These are phyloP conservation scores for Seladonia tumulorum DNA, from an alignment of 2,888 invertebrate genomes.

Conservation along the genomic window DNA sequence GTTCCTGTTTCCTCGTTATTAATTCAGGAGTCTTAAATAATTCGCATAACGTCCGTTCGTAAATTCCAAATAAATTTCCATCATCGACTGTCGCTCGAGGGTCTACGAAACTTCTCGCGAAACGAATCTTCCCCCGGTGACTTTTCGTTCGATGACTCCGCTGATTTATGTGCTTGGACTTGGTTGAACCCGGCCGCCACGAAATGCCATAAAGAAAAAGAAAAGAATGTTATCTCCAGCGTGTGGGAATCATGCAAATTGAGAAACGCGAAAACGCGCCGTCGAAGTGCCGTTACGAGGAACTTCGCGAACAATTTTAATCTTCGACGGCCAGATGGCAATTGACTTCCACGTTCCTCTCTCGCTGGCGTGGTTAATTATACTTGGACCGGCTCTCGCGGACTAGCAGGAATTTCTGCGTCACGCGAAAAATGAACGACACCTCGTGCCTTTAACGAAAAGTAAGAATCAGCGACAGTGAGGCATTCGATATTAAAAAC, in stretches of 20 bases:
- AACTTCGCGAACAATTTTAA: neutral
- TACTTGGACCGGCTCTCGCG: neutral
- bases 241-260: slow-evolving; percentile 6
- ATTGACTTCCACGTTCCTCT: slow-evolving; percentile 4
- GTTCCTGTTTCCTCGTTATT: neutral
- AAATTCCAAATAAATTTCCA: neutral
- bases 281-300: neutral
- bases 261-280: neutral
- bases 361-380: slow-evolving; percentile 4
- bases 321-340: neutral
- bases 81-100: neutral
- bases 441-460: neutral
- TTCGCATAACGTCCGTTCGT: neutral
- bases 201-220: neutral
- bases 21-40: neutral
- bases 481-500: neutral
- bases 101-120: neutral
- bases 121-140: neutral
- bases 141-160: neutral
- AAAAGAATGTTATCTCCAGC: slow-evolving; percentile 1
- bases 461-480: neutral
- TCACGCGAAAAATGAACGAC: neutral
- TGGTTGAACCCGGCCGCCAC: neutral
- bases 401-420: neutral
- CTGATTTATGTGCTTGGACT: neutral